Evolutionary conservation across 2,797 vertebrate species (phyloP).

Genomic region (Enteromius argenteus): DNA sequence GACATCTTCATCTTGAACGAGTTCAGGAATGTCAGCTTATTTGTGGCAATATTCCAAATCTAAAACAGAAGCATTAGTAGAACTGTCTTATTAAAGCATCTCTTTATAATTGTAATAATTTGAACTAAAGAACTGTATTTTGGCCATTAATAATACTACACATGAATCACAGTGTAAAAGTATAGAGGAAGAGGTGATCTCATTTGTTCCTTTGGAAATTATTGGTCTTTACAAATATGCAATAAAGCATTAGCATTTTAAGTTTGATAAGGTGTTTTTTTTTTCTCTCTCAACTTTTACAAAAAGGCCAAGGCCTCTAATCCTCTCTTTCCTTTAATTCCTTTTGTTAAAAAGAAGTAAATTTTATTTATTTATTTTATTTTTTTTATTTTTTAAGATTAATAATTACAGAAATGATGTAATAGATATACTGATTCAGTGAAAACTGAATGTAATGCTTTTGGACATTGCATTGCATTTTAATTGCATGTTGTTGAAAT

Average conservation of each 20-base stretch:
- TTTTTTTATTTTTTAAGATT: neutral
- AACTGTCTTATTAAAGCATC: conserved; percentile 6
- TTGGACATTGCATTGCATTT: neutral
- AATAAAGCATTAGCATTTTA: neutral
- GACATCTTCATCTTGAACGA: conserved; percentile 99
- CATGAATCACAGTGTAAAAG: neutral
- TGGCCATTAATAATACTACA: neutral
- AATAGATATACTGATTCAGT: neutral
- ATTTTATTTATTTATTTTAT: neutral
- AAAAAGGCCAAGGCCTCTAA: neutral
- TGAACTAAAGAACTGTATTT: neutral
- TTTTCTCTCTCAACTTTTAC: neutral
- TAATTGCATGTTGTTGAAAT: neutral
- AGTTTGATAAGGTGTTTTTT: neutral
- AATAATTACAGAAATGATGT: neutral
- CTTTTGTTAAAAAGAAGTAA: neutral
- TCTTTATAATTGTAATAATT: neutral
- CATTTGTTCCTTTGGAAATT: neutral
- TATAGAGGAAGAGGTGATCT: neutral
- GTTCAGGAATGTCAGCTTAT: conserved; percentile 97
- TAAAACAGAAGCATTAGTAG: conserved; percentile 62
- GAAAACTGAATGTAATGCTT: neutral
- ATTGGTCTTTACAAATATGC: neutral
- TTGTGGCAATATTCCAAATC: conserved; percentile 97
- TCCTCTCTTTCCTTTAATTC: neutral